Evolutionary conservation across 2,888 invertebrate species (phyloP).

Genomic region (Sipha maydis): DNA sequence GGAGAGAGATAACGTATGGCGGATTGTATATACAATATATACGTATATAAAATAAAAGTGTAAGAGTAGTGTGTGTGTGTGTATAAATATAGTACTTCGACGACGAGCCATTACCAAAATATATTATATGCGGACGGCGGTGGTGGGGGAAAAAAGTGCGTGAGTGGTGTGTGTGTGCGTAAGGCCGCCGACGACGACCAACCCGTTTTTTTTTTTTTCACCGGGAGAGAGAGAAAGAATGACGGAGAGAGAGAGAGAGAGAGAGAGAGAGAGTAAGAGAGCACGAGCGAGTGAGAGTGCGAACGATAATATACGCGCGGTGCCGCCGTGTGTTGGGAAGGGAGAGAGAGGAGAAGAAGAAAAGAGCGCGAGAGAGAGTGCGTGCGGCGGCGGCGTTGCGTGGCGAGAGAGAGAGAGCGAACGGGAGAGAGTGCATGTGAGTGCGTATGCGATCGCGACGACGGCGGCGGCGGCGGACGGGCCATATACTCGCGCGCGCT

Average conservation of each 20-base stretch:
- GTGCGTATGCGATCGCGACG: neutral
- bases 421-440: constrained; percentile 14
- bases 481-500: constrained; percentile 29
- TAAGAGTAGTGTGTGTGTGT: neutral
- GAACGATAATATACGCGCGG: neutral
- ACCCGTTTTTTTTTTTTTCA: constrained; percentile 37
- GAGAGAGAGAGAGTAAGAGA: neutral
- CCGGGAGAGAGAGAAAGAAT: constrained; percentile 14
- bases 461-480: neutral
- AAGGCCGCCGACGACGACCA: constrained; percentile 31
- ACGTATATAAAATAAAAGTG: neutral
- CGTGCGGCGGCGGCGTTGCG: constrained; percentile 3
- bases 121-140: constrained; percentile 3
- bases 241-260: neutral
- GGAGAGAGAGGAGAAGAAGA: neutral
- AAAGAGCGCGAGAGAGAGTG: neutral
- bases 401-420: neutral
- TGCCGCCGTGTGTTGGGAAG: neutral
- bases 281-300: neutral
- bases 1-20: constrained; percentile 33
- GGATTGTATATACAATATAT: neutral
- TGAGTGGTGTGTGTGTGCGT: constrained; percentile 44
- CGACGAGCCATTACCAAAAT: constrained; percentile 25
- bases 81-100: constrained; percentile 9
- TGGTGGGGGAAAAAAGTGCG: constrained; percentile 40